phyloP scores from a whole-genome alignment of 2,888 invertebrate genomes.

The Idaea straminata region DNA sequence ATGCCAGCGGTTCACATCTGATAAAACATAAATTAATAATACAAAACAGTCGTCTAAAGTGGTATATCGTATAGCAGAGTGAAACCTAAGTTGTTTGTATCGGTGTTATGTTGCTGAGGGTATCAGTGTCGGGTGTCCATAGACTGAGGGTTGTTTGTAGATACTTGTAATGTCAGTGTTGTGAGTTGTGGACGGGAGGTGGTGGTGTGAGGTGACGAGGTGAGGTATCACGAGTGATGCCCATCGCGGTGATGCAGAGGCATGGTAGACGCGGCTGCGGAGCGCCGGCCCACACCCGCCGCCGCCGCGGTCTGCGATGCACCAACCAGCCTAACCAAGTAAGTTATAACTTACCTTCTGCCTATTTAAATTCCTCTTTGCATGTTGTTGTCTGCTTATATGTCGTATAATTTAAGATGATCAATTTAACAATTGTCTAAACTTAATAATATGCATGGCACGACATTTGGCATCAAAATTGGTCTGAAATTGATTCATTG shows the following conservation, averaged over 20 bases:
- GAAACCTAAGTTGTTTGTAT: slow-evolving; percentile 31
- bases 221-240: slow-evolving; percentile 68
- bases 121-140: slow-evolving; percentile 42
- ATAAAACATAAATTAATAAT: not conserved
- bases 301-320: slow-evolving; percentile 66
- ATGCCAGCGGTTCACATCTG: not conserved
- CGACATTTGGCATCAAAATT: slow-evolving; percentile 43
- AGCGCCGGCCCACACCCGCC: slow-evolving; percentile 72
- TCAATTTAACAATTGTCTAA: not conserved
- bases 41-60: not conserved
- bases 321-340: slow-evolving; percentile 72
- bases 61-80: not conserved
- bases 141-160: slow-evolving; percentile 46
- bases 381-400: not conserved
- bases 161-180: slow-evolving; percentile 48
- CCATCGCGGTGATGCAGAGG: slow-evolving; percentile 76
- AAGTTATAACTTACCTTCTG: slow-evolving; percentile 37
- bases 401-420: not conserved
- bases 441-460: slow-evolving; percentile 29
- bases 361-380: not conserved
- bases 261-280: slow-evolving; percentile 79
- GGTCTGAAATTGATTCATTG: slow-evolving; percentile 65
- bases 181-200: slow-evolving; percentile 42
- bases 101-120: slow-evolving; percentile 27
- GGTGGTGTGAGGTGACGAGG: slow-evolving; percentile 54